phyloP scores from a whole-genome alignment of 2,888 invertebrate genomes.

The Nomada ferruginata region DNA sequence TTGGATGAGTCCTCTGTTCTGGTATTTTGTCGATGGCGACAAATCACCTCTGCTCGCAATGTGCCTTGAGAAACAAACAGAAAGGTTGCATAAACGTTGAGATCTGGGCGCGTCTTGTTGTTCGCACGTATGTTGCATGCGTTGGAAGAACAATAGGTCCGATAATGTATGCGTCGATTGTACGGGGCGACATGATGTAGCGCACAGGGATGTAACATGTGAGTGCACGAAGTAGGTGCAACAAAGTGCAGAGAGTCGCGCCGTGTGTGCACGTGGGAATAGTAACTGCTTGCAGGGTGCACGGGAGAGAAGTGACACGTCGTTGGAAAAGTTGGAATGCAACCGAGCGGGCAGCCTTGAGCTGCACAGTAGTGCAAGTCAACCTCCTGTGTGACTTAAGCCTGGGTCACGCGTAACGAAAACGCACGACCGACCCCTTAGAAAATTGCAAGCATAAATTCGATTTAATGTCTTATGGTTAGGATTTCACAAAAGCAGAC shows the following conservation, averaged over 20 bases:
- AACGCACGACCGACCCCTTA: slow-evolving; percentile 25
- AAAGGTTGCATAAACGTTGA: not conserved
- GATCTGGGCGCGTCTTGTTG: not conserved
- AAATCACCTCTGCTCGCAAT: too few relatives aligned
- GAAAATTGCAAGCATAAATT: not conserved
- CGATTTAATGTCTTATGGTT: too few relatives aligned
- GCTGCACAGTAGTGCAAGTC: slow-evolving; percentile 78
- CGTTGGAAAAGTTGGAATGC: slow-evolving; percentile 77
- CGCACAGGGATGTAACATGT: slow-evolving; percentile 34
- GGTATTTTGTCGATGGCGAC: too few relatives aligned
- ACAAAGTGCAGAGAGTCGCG: slow-evolving; percentile 31
- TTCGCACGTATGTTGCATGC: slow-evolving; percentile 6
- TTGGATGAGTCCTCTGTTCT: too few relatives aligned
- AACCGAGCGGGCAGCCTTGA: slow-evolving; percentile 80
- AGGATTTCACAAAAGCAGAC: too few relatives aligned
- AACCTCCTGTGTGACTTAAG: slow-evolving; percentile 68
- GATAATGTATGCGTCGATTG: slow-evolving; percentile 37
- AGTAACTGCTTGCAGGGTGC: slow-evolving; percentile 15
- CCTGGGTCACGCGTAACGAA: slow-evolving; percentile 33
- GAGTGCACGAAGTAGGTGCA: slow-evolving; percentile 16
- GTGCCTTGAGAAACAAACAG: not conserved
- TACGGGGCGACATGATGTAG: slow-evolving; percentile 40
- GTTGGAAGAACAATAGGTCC: slow-evolving; percentile 32
- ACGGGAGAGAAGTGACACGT: slow-evolving; percentile 54
- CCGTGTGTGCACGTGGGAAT: slow-evolving; percentile 14